These are phyloP conservation scores for Morus bassanus DNA, from an alignment of 2,797 vertebrate species.

Conservation along the genomic window DNA sequence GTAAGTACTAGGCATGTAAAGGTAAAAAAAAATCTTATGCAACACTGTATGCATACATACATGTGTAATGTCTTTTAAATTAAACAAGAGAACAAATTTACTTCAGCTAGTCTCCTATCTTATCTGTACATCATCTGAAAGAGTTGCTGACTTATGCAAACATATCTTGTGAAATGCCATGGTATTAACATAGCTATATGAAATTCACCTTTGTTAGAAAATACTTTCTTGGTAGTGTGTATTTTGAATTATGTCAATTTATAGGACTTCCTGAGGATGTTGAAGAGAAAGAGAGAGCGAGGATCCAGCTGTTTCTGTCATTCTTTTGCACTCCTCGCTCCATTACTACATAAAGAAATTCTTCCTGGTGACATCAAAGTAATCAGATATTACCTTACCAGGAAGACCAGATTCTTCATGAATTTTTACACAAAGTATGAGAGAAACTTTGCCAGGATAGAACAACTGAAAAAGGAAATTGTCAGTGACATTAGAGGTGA, in stretches of 20 bases:
- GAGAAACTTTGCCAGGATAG: background rate
- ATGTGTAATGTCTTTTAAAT: background rate
- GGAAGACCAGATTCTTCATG: background rate
- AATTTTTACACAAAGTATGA: background rate
- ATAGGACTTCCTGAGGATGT: background rate
- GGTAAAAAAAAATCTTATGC: background rate
- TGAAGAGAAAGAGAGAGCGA: background rate
- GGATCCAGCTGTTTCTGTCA: background rate
- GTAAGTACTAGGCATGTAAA: background rate
- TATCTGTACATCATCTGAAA: background rate
- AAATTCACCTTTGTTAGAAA: background rate
- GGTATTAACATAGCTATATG: background rate
- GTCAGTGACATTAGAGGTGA: background rate
- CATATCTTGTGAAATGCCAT: background rate
- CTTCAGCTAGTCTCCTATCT: background rate
- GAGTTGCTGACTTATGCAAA: background rate
- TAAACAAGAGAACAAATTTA: background rate
- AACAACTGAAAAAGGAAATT: background rate
- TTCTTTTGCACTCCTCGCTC: background rate
- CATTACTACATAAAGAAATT: background rate
- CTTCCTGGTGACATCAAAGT: background rate
- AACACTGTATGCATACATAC: background rate
- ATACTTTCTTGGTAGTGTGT: background rate
- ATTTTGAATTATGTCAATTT: slow-evolving; percentile 3
- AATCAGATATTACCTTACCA: background rate